Evolutionary conservation across 2,797 vertebrate species (phyloP).

Genomic region (Cyclopterus lumpus): DNA sequence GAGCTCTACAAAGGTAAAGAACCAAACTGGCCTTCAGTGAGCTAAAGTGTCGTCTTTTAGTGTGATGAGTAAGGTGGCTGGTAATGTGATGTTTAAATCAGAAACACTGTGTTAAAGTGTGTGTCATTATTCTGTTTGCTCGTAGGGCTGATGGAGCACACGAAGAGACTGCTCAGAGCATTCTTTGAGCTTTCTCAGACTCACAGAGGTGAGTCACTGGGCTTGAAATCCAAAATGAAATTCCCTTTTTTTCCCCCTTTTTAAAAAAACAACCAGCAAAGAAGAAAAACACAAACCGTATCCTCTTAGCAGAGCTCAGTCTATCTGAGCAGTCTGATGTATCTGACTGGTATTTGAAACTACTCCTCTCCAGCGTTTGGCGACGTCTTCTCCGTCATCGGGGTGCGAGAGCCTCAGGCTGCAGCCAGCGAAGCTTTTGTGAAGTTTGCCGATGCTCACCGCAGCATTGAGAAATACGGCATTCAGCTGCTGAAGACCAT

Average conservation of each 20-base stretch:
- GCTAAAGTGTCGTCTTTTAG: neutral
- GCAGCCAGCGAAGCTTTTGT: constrained; percentile 97
- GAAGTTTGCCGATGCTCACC: constrained; percentile 97
- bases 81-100: neutral
- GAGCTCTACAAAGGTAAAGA: constrained; percentile 95
- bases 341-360: neutral
- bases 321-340: neutral
- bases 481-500: constrained; percentile 97
- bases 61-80: neutral
- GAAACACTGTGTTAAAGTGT: neutral
- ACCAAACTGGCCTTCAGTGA: neutral
- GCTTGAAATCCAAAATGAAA: neutral
- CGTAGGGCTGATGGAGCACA: constrained; percentile 96
- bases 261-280: neutral
- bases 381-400: constrained; percentile 98
- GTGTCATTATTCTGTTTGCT: constrained; percentile 38
- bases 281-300: neutral
- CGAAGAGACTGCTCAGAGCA: constrained; percentile 93
- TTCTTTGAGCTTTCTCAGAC: constrained; percentile 99
- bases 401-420: constrained; percentile 95
- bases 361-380: constrained; percentile 88
- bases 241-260: too few relatives aligned
- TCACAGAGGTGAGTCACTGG: constrained; percentile 89
- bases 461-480: constrained; percentile 97
- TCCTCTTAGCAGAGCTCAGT: neutral